phyloP scores from a whole-genome alignment of 2,797 vertebrate species.

The Chiloscyllium punctatum region DNA sequence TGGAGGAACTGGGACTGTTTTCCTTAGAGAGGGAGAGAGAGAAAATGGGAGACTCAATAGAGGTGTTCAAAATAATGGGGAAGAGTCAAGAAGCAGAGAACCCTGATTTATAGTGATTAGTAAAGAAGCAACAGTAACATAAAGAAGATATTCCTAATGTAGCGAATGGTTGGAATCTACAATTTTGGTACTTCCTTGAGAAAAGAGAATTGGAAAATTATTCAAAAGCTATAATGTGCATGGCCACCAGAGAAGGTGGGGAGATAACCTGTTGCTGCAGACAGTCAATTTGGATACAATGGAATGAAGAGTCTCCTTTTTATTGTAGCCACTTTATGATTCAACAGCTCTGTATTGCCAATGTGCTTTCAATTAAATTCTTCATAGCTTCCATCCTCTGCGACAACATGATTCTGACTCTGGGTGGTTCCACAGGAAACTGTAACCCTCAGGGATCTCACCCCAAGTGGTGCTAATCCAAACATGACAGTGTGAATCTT shows the following conservation, averaged over 20 bases:
- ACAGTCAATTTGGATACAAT: background rate
- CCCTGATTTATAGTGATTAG: background rate
- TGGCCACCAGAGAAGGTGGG: background rate
- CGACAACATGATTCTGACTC: background rate
- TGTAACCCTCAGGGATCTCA: background rate
- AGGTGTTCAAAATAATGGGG: too few species aligned
- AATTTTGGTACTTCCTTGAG: background rate
- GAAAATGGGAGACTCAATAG: too few species aligned
- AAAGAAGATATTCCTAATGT: background rate
- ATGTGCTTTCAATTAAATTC: background rate
- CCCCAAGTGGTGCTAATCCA: background rate
- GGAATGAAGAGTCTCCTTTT: background rate
- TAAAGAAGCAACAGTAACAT: background rate
- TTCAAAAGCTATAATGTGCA: background rate
- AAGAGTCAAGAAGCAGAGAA: background rate
- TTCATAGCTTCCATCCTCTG: conserved; percentile 10
- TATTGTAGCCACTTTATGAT: background rate
- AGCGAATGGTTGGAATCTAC: background rate
- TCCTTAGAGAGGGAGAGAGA: too few species aligned
- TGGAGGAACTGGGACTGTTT: background rate
- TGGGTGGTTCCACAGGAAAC: background rate
- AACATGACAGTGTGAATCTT: background rate
- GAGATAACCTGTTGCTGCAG: background rate
- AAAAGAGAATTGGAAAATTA: background rate
- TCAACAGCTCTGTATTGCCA: background rate